Conservation (phyloP, 2,797 vertebrate species). For the Pangasius larnaudii region DNA sequence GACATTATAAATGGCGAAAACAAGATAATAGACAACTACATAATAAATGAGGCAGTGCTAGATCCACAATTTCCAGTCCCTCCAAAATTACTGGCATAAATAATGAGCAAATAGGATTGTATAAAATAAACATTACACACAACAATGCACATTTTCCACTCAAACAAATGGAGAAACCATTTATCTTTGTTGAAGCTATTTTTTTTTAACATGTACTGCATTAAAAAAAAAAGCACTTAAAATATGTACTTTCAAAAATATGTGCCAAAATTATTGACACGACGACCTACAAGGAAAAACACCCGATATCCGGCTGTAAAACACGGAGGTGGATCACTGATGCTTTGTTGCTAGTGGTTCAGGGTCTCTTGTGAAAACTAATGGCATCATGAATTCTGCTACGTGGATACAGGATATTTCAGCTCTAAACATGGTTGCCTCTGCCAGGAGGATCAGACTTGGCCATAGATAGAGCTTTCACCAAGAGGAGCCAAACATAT, state of each 20-base stretch:
- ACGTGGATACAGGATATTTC: not conserved
- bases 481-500: not conserved
- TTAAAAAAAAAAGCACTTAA: no score
- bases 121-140: constrained; percentile 8
- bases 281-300: not conserved
- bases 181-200: no score
- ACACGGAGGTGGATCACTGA: not conserved
- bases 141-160: not conserved
- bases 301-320: not conserved
- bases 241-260: not conserved
- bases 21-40: not conserved
- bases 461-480: not conserved
- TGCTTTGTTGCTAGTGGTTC: not conserved
- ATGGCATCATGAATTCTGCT: not conserved
- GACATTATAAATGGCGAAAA: not conserved
- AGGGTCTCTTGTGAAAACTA: not conserved
- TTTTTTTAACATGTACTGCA: no score
- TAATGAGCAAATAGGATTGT: not conserved
- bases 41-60: not conserved
- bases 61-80: not conserved
- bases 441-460: not conserved
- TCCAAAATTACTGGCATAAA: not conserved
- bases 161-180: not conserved
- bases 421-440: not conserved
- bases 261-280: not conserved